These are phyloP conservation scores for Drosophila villosipedis DNA, from an alignment of 2,888 invertebrate species.

Conservation along the genomic window DNA sequence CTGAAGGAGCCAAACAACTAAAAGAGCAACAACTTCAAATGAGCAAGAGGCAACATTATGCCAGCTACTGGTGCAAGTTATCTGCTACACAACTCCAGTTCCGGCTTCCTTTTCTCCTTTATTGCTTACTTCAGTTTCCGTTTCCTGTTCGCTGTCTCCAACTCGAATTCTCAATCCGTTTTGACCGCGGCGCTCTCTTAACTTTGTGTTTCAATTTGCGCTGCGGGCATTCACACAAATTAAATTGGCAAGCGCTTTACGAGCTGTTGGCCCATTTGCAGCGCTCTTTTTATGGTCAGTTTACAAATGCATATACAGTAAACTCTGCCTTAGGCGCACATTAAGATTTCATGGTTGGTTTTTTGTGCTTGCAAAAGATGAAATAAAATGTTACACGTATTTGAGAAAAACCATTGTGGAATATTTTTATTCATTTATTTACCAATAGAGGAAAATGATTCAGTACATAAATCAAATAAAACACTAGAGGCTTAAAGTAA, in stretches of 20 bases:
- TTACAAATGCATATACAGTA: neutral
- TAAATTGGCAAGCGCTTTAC: conserved; percentile 60
- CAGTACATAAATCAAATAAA: neutral
- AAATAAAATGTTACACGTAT: neutral
- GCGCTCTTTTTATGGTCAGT: conserved; percentile 11
- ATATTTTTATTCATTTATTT: neutral
- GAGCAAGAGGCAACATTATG: conserved; percentile 43
- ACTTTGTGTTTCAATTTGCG: conserved; percentile 47
- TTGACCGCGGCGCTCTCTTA: conserved; percentile 13
- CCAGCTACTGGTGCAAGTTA: conserved; percentile 13
- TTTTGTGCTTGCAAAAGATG: neutral
- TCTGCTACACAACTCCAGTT: conserved; percentile 4
- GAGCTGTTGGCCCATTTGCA: conserved; percentile 52
- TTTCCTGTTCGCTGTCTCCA: neutral
- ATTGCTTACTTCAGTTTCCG: neutral
- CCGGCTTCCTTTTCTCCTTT: neutral
- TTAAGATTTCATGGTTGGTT: neutral
- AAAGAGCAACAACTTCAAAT: conserved; percentile 40
- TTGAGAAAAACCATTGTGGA: neutral
- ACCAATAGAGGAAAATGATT: neutral
- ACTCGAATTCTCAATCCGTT: conserved; percentile 31
- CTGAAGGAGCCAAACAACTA: conserved; percentile 15
- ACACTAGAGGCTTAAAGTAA: neutral
- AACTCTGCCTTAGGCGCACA: neutral
- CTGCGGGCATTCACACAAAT: conserved; percentile 49